Conservation (phyloP, 2,113 vertebrate genomes). For the Tupaia chinensis region DNA sequence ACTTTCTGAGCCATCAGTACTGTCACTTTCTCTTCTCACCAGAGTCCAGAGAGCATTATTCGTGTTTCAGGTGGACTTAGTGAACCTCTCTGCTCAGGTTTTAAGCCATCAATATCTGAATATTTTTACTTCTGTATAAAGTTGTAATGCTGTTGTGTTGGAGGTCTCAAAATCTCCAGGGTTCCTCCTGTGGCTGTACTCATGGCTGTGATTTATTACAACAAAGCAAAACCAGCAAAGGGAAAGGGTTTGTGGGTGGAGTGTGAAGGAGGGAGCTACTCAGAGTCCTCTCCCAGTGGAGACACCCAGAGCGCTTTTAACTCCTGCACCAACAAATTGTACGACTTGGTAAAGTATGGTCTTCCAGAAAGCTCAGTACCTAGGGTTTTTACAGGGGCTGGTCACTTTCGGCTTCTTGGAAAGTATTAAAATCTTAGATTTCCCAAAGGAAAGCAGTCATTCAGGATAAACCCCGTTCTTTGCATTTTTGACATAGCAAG, state of each 20-base stretch:
- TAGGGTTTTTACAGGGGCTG: neutral
- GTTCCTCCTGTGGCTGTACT: rapidly evolving
- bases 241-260: rapidly evolving
- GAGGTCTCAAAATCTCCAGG: neutral
- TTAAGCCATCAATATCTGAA: constrained; percentile 67
- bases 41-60: neutral
- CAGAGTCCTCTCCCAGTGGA: rapidly evolving
- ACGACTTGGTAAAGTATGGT: rapidly evolving
- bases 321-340: neutral
- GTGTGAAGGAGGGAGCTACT: too few species aligned
- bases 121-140: neutral
- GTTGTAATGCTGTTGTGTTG: neutral
- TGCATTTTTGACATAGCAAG: neutral
- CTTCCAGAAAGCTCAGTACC: rapidly evolving
- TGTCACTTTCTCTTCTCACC: neutral
- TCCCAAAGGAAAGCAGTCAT: neutral
- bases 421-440: neutral
- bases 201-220: neutral
- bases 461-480: neutral
- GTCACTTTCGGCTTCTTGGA: neutral
- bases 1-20: rapidly evolving
- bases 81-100: constrained; percentile 45
- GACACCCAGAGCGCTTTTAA: rapidly evolving
- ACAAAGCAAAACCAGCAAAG: neutral
- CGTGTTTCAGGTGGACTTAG: constrained; percentile 22